Conservation (phyloP, 2,888 invertebrate species). For the Ryuthela nishihirai region DNA sequence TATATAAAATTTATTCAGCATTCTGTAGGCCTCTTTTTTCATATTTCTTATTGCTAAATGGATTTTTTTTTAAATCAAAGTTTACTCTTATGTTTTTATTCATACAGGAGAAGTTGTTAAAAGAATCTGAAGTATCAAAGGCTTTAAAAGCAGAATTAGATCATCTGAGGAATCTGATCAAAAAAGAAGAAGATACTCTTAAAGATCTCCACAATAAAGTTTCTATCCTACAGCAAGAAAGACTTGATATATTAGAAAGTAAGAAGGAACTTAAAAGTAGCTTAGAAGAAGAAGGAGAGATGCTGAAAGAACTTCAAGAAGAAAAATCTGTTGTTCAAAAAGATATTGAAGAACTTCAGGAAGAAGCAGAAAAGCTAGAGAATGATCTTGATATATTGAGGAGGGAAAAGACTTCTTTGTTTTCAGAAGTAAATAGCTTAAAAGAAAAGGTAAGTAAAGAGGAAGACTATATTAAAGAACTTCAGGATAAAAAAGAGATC, state of each 20-base stretch:
- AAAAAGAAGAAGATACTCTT: slow-evolving; percentile 3
- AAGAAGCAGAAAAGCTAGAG: slow-evolving; percentile 24
- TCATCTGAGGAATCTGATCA: slow-evolving; percentile 2
- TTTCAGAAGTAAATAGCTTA: slow-evolving; percentile 20
- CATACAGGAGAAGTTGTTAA: slow-evolving; percentile 3
- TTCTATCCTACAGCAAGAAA: background rate
- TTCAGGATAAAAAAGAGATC: no score
- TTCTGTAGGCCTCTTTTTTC: background rate
- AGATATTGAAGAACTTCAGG: slow-evolving; percentile 19
- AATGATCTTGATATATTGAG: slow-evolving; percentile 22
- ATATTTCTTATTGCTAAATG: background rate
- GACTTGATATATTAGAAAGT: no score
- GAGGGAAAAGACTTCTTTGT: slow-evolving; percentile 17
- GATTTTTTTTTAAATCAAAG: slow-evolving; percentile 3
- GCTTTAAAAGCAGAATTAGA: slow-evolving; percentile 3
- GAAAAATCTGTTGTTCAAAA: slow-evolving; percentile 4
- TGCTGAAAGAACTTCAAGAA: slow-evolving; percentile 5
- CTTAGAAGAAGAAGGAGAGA: slow-evolving; percentile 5
- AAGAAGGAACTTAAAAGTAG: no score
- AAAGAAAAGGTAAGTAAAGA: slow-evolving; percentile 23
- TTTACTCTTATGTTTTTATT: no score
- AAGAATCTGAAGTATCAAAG: slow-evolving; percentile 5
- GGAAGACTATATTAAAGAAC: no score
- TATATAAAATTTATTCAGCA: no score
- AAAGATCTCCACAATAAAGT: slow-evolving; percentile 9